Conservation (phyloP, 2,113 vertebrate species). For the Ceuthmochares aereus region DNA sequence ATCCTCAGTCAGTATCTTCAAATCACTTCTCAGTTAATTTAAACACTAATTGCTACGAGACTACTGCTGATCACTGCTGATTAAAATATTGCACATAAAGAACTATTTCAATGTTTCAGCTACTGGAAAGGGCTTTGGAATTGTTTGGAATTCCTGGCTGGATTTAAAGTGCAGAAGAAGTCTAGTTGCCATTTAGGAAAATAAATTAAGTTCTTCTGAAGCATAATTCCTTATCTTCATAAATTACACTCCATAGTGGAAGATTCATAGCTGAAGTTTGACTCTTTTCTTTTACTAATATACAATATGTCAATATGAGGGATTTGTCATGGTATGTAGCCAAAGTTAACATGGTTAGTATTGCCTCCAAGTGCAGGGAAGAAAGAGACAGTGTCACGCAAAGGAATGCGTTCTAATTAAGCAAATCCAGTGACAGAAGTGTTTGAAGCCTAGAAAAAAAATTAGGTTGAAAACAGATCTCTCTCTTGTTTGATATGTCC, state of each 20-base stretch:
- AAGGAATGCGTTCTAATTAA: background rate
- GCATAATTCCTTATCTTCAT: background rate
- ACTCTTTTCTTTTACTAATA: background rate
- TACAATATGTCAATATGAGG: background rate
- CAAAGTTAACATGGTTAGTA: background rate
- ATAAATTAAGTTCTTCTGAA: background rate
- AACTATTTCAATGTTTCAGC: background rate
- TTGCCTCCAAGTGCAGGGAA: background rate
- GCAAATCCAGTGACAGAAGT: background rate
- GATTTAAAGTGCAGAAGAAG: background rate
- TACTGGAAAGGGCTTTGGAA: background rate
- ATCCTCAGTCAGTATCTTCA: background rate
- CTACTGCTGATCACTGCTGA: background rate
- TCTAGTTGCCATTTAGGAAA: background rate
- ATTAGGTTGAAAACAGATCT: background rate
- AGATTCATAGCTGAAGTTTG: background rate
- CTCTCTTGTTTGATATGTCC: background rate
- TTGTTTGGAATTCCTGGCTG: background rate
- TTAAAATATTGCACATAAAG: constrained; percentile 2
- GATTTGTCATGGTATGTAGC: background rate
- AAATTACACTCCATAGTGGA: background rate
- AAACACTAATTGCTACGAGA: background rate
- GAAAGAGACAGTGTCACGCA: background rate
- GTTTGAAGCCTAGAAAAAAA: background rate
- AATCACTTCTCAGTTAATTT: constrained; percentile 20